Base-by-base conservation (phyloP, 1,140 invertebrate species). In the Lepidurus apus region DNA sequence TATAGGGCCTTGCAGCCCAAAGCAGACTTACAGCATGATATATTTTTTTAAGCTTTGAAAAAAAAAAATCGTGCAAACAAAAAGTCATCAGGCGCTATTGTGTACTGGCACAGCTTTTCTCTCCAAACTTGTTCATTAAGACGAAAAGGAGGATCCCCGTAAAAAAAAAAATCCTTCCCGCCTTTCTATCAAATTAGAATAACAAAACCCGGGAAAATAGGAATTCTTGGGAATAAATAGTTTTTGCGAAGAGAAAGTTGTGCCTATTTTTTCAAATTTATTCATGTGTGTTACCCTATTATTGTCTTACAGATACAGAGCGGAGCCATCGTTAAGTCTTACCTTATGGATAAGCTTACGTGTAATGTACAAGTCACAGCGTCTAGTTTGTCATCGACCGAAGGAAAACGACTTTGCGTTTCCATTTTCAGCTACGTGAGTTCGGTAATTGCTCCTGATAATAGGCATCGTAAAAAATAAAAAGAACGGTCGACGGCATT, bases 341-440 rank as follows among this genome's bases (percentile, higher is more conserved):
- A 21, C 26, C 26, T 26, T 26, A 26, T 34, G 34, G 34, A 34
- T 34, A 34, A 34, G 34, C 34, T 34, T 34, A 4, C 3, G 34
- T 34, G 34, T 34, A 34, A 3, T 34, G 34, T 34, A 34, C 34
- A 2, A 34, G 34, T 34, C 34, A 34, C 34, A 21, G 13, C 53
- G 53, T 65, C 53, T 65, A 65, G 17, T 65, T 65, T 65, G 53
- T 65, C 53, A 65, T 65, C 53, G 53, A 65, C 47, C 47, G 8
- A 65, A 11, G 47, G 47, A n/a, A 65, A 65, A 65, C 47, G 47
- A n/a, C 53, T n/a, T 65, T 65, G 13, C 53, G 21, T 65, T 65
- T 65, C 21, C 17, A 65, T 65, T 65, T 65, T 8, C 17, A 65
- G 53, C 17, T 65, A 65, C 53, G 53, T 21, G 53, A 65, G 53